Evolutionary conservation across 2,113 vertebrate species (phyloP).

Genomic region (Antechinus stuartii): DNA sequence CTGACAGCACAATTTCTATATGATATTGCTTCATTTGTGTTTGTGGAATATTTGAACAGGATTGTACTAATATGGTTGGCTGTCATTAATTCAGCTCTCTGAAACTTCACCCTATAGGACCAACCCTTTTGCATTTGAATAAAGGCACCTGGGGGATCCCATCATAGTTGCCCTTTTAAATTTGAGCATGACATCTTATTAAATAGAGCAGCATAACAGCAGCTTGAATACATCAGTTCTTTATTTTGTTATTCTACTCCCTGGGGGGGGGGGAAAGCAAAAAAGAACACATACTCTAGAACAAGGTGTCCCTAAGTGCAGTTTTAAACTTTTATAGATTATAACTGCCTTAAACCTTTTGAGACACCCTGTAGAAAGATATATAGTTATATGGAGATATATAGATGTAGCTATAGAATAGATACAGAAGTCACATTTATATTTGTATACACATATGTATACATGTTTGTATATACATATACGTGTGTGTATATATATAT

Average conservation of each 20-base stretch:
- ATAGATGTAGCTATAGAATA: neutral
- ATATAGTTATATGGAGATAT: neutral
- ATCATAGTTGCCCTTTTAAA: conserved; percentile 1
- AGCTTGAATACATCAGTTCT: conserved; percentile 40
- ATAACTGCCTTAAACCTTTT: neutral
- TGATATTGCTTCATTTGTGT: conserved; percentile 4
- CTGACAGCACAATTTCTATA: neutral
- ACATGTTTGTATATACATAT: neutral
- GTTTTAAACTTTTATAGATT: neutral
- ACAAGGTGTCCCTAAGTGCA: neutral
- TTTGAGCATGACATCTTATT: neutral
- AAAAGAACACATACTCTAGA: conserved; percentile 37
- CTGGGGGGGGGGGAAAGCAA: neutral
- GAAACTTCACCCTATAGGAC: neutral
- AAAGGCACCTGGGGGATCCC: conserved; percentile 30
- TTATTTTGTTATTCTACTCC: conserved; percentile 32
- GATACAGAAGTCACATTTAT: neutral
- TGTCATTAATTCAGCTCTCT: neutral
- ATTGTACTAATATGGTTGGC: conserved; percentile 36
- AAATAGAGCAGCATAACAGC: conserved; percentile 38
- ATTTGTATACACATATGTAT: neutral
- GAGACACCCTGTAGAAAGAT: neutral
- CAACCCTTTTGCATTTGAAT: conserved; percentile 39
- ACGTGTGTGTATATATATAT: neutral
- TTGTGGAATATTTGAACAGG: conserved; percentile 29